Evolutionary conservation across 2,888 invertebrate species (phyloP).

Genomic region (Athalia cordata): DNA sequence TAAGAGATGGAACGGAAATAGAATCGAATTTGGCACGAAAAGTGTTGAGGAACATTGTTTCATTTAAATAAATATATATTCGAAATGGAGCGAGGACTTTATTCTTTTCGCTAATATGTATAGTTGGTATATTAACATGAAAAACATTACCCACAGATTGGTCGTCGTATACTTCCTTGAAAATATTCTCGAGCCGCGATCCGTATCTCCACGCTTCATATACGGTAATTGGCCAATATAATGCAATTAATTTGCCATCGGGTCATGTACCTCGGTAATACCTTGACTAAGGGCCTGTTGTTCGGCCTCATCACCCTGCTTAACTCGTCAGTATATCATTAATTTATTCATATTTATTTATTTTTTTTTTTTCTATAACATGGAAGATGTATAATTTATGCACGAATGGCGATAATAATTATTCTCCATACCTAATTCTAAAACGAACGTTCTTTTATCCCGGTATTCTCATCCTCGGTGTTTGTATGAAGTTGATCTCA

Average conservation of each 20-base stretch:
- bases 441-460: no score
- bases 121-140: no score
- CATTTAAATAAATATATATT: background rate
- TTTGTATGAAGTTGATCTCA: background rate
- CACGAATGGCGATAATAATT: conserved; percentile 12
- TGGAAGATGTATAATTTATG: conserved; percentile 21
- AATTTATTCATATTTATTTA: background rate
- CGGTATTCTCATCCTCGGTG: background rate
- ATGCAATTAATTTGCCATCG: conserved; percentile 68
- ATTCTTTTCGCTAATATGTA: no score
- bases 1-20: background rate
- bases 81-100: background rate
- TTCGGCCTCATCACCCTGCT: conserved; percentile 22
- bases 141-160: no score
- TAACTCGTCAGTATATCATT: background rate
- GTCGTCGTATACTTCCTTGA: background rate
- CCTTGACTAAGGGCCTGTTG: conserved; percentile 36
- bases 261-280: conserved; percentile 54
- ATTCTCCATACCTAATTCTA: background rate
- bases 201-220: conserved; percentile 67
- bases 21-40: conserved; percentile 3
- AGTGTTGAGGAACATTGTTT: background rate
- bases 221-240: conserved; percentile 68
- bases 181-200: conserved; percentile 57
- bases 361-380: background rate